phyloP scores from a whole-genome alignment of 2,888 invertebrate species.

The Drosophila peninsularis region DNA sequence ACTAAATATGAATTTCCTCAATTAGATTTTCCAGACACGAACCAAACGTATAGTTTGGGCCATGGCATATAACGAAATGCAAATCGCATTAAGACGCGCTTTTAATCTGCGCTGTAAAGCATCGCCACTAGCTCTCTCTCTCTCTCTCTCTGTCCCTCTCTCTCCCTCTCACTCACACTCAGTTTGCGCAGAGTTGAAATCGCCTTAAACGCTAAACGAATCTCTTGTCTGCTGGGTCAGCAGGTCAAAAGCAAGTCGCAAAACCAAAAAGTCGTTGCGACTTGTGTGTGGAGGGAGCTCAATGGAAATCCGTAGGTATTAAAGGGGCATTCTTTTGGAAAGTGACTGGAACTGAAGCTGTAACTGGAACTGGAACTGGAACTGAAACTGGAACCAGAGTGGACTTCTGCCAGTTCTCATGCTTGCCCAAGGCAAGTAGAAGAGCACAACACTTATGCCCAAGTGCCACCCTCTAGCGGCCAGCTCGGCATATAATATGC shows the following conservation, averaged over 20 bases:
- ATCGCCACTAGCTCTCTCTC: slow-evolving; percentile 1
- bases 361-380: slow-evolving; percentile 23
- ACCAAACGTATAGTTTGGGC: slow-evolving; percentile 10
- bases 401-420: background rate
- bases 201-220: slow-evolving; percentile 62
- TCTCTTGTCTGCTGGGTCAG: slow-evolving; percentile 67
- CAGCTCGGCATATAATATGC: slow-evolving; percentile 6
- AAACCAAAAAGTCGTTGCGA: slow-evolving; percentile 8
- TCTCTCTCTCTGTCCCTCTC: background rate
- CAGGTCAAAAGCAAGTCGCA: slow-evolving; percentile 54
- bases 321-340: too few relatives aligned
- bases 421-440: slow-evolving; percentile 2
- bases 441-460: slow-evolving; percentile 26
- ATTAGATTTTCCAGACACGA: slow-evolving; percentile 67
- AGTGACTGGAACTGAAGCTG: slow-evolving; percentile 26
- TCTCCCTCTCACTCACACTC: background rate
- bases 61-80: slow-evolving; percentile 53
- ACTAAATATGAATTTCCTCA: slow-evolving; percentile 68
- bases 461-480: slow-evolving; percentile 48
- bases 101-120: slow-evolving; percentile 64
- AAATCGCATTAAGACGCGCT: slow-evolving; percentile 74
- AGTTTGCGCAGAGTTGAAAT: slow-evolving; percentile 40
- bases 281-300: slow-evolving; percentile 36
- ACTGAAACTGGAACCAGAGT: slow-evolving; percentile 15
- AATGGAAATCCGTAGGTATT: slow-evolving; percentile 27